phyloP scores from a whole-genome alignment of 2,113 vertebrate species.

The Eleginops maclovinus region DNA sequence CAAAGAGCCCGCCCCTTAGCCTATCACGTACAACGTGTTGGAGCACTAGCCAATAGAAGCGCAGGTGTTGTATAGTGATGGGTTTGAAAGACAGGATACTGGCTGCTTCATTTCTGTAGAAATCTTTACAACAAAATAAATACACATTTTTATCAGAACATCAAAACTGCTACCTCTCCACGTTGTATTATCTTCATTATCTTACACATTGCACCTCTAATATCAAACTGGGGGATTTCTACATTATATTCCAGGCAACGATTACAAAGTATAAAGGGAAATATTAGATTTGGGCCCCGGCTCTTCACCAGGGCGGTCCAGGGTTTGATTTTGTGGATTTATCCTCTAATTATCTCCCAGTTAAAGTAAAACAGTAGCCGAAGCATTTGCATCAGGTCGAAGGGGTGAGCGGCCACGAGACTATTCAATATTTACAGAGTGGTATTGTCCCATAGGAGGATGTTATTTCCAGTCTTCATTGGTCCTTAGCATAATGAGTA shows the following conservation, averaged over 20 bases:
- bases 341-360: slow-evolving; percentile 20
- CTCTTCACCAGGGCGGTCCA: background rate
- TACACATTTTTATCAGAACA: too few species aligned
- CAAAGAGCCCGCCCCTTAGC: too few species aligned
- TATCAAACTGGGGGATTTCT: background rate
- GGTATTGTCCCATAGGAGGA: background rate
- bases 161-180: too few species aligned
- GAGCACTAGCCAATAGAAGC: too few species aligned
- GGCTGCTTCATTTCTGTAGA: too few species aligned
- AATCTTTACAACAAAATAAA: too few species aligned
- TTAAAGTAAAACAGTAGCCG: slow-evolving; percentile 4
- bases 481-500: background rate
- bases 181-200: too few species aligned
- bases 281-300: background rate
- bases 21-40: too few species aligned
- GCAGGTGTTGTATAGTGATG: too few species aligned
- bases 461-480: background rate
- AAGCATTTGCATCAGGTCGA: slow-evolving; percentile 8
- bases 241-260: too few species aligned
- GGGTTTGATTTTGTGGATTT: slow-evolving; percentile 17
- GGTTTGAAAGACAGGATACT: too few species aligned
- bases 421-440: background rate
- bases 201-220: background rate
- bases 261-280: background rate
- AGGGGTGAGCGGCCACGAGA: background rate